These are phyloP conservation scores for Drosophila ohnishii DNA, from an alignment of 1,140 invertebrate genomes.

Conservation along the genomic window DNA sequence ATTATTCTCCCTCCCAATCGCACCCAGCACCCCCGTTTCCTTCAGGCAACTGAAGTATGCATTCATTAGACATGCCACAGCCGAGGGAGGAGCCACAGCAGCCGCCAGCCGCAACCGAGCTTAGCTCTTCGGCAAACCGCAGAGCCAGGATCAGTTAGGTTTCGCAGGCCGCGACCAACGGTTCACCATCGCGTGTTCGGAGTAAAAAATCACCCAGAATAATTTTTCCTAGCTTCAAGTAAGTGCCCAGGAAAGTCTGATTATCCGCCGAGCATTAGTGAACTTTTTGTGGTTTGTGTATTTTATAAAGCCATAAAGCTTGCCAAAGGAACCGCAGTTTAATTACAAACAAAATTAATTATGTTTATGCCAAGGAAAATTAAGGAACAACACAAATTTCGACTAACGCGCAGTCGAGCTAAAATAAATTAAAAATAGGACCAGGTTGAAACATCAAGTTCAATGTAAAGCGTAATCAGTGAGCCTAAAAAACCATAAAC, in stretches of 20 bases:
- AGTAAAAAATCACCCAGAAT: conserved; percentile 6
- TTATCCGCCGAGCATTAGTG: conserved; percentile 11
- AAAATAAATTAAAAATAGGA: conserved; percentile 27
- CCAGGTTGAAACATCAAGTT: conserved; percentile 19
- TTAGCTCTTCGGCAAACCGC: conserved; percentile 64
- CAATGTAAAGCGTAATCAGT: not conserved
- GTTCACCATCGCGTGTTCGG: conserved; percentile 41
- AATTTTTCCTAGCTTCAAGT: conserved; percentile 22
- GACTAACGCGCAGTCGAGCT: not conserved
- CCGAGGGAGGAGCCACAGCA: conserved; percentile 14
- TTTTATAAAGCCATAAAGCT: conserved; percentile 12
- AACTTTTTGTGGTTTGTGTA: conserved; percentile 13
- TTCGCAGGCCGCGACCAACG: conserved; percentile 61
- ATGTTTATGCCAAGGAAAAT: conserved; percentile 33
- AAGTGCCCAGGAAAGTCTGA: conserved; percentile 36
- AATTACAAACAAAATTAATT: conserved; percentile 47
- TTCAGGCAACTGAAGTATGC: conserved; percentile 58
- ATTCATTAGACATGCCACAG: conserved; percentile 70
- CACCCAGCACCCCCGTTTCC: conserved; percentile 3
- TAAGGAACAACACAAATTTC: conserved; percentile 16
- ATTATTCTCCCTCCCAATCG: conserved; percentile 65
- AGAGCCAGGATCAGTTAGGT: conserved; percentile 71
- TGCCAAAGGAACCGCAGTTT: conserved; percentile 18
- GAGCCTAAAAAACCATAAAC: conserved; percentile 13
- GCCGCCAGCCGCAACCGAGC: conserved; percentile 55